phyloP scores from a whole-genome alignment of 2,113 vertebrate genomes.

The Leucopsar rothschildi region DNA sequence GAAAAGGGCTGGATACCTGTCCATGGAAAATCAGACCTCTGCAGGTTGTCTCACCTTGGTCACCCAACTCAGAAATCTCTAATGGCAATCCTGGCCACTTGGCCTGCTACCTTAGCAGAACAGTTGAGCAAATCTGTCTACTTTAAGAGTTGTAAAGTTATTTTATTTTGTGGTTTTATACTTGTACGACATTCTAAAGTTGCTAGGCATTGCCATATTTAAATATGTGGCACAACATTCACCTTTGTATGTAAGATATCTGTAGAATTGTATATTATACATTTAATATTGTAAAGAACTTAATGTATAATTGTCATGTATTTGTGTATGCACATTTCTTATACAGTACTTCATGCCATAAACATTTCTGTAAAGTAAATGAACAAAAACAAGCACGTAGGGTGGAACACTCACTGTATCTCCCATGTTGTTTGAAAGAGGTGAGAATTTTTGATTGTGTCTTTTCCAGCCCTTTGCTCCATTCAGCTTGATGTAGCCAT shows the following conservation, averaged over 20 bases:
- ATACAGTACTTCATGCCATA: constrained; percentile 72
- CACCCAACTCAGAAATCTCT: neutral
- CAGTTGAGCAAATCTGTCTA: constrained; percentile 22
- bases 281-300: constrained; percentile 82
- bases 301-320: constrained; percentile 74
- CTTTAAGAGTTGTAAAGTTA: constrained; percentile 60
- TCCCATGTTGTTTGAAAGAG: neutral
- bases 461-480: neutral
- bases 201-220: constrained; percentile 29
- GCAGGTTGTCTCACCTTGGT: neutral
- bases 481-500: constrained; percentile 24
- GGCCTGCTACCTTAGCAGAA: constrained; percentile 27
- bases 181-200: constrained; percentile 55
- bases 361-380: constrained; percentile 73
- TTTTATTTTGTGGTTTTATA: constrained; percentile 69
- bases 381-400: constrained; percentile 46
- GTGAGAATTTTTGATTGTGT: neutral
- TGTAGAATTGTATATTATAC: constrained; percentile 83
- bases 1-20: constrained; percentile 36
- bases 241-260: constrained; percentile 71
- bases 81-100: neutral
- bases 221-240: constrained; percentile 49
- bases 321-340: constrained; percentile 75
- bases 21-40: neutral
- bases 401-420: constrained; percentile 28